These are phyloP conservation scores for Nyctalus aviator DNA, from an alignment of 2,797 vertebrate genomes.

Conservation along the genomic window DNA sequence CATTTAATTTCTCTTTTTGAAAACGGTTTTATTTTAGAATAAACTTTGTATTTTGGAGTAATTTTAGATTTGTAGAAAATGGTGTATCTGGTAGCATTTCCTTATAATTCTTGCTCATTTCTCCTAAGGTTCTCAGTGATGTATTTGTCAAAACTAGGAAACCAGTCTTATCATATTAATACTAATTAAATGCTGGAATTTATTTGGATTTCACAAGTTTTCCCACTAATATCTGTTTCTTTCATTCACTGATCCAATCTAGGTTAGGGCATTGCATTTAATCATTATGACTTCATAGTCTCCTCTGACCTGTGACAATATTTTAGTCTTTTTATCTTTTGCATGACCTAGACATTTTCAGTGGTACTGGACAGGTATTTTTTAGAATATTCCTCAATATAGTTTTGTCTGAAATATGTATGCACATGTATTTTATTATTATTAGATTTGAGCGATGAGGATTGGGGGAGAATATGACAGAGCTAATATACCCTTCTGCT, in stretches of 20 bases:
- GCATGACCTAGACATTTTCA: neutral
- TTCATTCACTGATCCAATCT: neutral
- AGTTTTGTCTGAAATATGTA: neutral
- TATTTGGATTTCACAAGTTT: neutral
- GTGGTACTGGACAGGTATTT: neutral
- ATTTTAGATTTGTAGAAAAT: neutral
- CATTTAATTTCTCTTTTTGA: conserved; percentile 9
- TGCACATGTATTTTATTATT: neutral
- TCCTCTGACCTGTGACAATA: neutral
- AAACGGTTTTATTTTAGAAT: conserved; percentile 11
- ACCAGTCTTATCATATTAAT: neutral
- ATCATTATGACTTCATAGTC: neutral
- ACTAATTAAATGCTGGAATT: neutral
- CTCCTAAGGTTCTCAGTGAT: neutral
- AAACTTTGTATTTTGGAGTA: neutral
- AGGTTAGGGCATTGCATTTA: neutral
- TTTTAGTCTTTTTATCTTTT: neutral
- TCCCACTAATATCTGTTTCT: neutral
- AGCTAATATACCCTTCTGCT: neutral
- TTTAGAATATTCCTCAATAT: neutral
- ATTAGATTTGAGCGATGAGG: neutral
- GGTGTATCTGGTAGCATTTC: neutral
- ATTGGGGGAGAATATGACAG: neutral
- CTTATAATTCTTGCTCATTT: neutral
- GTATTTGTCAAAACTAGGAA: neutral